These are phyloP conservation scores for Pseudochirops cupreus DNA, from an alignment of 2,797 vertebrate species.

Conservation along the genomic window DNA sequence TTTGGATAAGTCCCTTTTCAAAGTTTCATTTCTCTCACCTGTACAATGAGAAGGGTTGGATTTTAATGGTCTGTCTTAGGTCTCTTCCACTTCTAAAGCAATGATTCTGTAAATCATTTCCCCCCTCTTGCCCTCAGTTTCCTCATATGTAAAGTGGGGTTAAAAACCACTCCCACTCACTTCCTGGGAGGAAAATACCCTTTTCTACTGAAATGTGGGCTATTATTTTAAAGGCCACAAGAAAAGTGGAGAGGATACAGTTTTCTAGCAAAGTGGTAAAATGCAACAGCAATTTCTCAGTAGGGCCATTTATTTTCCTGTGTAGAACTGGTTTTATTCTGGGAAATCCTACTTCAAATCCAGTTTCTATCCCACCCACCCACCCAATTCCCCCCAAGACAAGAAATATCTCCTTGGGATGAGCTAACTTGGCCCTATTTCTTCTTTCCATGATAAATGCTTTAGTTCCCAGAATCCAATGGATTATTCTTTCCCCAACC, in stretches of 20 bases:
- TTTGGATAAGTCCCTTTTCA: background rate
- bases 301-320: slow-evolving; percentile 54
- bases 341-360: slow-evolving; percentile 33
- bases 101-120: background rate
- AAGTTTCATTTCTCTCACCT: background rate
- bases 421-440: slow-evolving; percentile 4
- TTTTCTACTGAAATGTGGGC: background rate
- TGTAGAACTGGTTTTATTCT: slow-evolving; percentile 41
- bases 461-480: slow-evolving; percentile 17
- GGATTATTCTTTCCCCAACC: background rate
- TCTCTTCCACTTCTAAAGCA: background rate
- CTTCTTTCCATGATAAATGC: slow-evolving; percentile 32
- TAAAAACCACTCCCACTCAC: background rate
- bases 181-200: background rate
- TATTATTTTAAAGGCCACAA: background rate
- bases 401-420: slow-evolving; percentile 46
- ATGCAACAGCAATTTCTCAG: background rate
- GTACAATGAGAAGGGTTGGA: background rate
- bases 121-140: background rate
- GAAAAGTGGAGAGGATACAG: background rate
- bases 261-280: slow-evolving; percentile 7
- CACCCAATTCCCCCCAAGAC: background rate
- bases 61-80: background rate
- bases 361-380: slow-evolving; percentile 36
- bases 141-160: background rate